These are phyloP conservation scores for Amphipyra berbera DNA, from an alignment of 2,888 invertebrate species.

Conservation along the genomic window DNA sequence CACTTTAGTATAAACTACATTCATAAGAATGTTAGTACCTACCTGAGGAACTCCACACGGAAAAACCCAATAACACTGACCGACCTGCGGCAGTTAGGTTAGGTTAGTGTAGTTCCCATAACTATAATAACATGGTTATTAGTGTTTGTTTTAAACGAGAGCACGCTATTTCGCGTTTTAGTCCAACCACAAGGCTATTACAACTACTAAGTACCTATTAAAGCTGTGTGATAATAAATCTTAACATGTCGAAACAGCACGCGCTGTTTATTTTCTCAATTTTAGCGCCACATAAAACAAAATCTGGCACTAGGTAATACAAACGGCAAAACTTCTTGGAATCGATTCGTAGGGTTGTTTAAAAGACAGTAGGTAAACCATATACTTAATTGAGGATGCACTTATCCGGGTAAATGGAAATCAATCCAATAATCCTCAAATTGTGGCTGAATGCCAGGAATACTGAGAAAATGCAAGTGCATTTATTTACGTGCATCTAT, in stretches of 20 bases:
- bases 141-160: background rate
- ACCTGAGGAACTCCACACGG: too few species aligned
- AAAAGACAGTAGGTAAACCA: background rate
- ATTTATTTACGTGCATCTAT: constrained; percentile 11
- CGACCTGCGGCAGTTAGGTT: too few species aligned
- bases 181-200: background rate
- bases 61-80: too few species aligned
- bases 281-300: constrained; percentile 6
- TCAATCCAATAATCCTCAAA: constrained; percentile 1
- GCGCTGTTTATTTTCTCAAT: constrained; percentile 22
- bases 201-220: background rate
- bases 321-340: constrained; percentile 11
- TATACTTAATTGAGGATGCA: constrained; percentile 11
- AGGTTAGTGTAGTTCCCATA: too few species aligned
- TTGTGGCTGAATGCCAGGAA: constrained; percentile 34
- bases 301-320: constrained; percentile 24
- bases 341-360: constrained; percentile 6
- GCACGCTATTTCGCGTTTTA: background rate
- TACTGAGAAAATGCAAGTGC: constrained; percentile 34
- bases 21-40: too few species aligned
- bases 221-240: constrained; percentile 2
- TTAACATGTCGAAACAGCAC: background rate
- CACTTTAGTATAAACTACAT: too few species aligned
- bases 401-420: constrained; percentile 9
- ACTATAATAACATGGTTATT: too few species aligned